These are phyloP conservation scores for Gambelia wislizenii DNA, from an alignment of 2,797 vertebrate species.

Conservation along the genomic window DNA sequence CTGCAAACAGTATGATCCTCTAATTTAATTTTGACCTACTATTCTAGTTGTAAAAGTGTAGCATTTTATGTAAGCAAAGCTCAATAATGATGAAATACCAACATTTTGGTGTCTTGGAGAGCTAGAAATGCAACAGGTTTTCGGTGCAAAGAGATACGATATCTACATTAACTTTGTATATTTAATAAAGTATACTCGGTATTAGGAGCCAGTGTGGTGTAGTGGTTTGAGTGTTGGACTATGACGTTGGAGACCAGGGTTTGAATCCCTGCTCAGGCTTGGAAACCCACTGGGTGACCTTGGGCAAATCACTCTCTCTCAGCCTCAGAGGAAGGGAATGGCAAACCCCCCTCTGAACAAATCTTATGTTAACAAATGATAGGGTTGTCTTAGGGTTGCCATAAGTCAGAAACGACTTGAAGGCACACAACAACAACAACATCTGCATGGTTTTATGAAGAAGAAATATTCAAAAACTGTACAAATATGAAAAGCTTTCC, in stretches of 20 bases:
- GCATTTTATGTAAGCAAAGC: constrained; percentile 35
- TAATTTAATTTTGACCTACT: constrained; percentile 67
- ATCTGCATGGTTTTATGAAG: constrained; percentile 47
- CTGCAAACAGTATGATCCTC: constrained; percentile 59
- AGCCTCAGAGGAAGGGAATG: too few species aligned
- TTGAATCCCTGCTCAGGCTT: too few species aligned
- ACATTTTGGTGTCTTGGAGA: constrained; percentile 16
- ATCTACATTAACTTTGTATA: constrained; percentile 39
- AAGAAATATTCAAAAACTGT: constrained; percentile 44
- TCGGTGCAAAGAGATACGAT: constrained; percentile 45
- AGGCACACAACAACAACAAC: too few species aligned
- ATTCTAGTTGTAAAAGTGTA: constrained; percentile 50
- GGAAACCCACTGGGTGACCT: too few species aligned
- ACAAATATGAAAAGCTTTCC: constrained; percentile 6
- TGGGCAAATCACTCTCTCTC: too few species aligned
- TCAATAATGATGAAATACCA: constrained; percentile 58
- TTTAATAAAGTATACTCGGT: constrained; percentile 19
- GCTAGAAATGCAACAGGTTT: background rate
- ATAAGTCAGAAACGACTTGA: too few species aligned
- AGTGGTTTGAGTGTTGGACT: too few species aligned
- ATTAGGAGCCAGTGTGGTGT: too few species aligned
- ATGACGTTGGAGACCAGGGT: too few species aligned
- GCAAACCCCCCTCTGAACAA: too few species aligned
- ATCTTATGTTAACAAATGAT: too few species aligned
- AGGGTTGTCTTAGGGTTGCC: too few species aligned